These are phyloP conservation scores for Mesitornis unicolor DNA, from an alignment of 2,113 vertebrate genomes.

Conservation along the genomic window DNA sequence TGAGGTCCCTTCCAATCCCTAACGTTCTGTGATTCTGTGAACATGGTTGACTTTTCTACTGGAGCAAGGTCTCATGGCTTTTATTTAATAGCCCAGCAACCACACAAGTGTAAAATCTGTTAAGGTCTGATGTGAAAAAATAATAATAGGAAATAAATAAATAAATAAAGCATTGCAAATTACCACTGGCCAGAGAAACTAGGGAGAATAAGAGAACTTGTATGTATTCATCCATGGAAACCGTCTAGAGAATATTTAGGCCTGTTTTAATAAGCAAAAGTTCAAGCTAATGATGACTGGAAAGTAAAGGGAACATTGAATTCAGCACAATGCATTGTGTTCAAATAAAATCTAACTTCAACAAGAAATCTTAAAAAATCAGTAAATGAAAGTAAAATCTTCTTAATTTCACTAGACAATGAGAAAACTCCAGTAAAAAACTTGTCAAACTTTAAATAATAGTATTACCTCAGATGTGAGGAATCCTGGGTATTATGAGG, in stretches of 20 bases:
- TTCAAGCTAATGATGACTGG: background rate
- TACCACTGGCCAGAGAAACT: background rate
- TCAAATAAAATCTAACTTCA: background rate
- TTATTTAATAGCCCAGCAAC: background rate
- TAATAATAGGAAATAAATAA: background rate
- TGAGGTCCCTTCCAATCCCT: too few species aligned
- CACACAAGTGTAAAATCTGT: background rate
- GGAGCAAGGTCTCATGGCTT: background rate
- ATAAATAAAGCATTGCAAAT: background rate
- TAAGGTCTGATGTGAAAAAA: background rate
- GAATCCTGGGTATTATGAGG: background rate
- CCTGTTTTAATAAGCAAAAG: slow-evolving; percentile 2
- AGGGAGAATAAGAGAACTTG: background rate
- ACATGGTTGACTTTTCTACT: background rate
- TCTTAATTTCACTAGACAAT: background rate
- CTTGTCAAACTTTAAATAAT: background rate
- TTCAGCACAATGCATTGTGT: background rate
- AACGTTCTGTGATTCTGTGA: too few species aligned
- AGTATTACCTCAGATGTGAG: background rate
- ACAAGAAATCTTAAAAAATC: background rate
- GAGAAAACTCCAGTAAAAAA: background rate
- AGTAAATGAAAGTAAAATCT: background rate
- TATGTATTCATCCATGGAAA: slow-evolving; percentile 33
- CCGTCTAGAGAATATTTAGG: background rate
- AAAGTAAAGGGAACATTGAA: background rate